Evolutionary conservation across 2,888 invertebrate genomes (phyloP).

Genomic region (Hylaea fasciaria): DNA sequence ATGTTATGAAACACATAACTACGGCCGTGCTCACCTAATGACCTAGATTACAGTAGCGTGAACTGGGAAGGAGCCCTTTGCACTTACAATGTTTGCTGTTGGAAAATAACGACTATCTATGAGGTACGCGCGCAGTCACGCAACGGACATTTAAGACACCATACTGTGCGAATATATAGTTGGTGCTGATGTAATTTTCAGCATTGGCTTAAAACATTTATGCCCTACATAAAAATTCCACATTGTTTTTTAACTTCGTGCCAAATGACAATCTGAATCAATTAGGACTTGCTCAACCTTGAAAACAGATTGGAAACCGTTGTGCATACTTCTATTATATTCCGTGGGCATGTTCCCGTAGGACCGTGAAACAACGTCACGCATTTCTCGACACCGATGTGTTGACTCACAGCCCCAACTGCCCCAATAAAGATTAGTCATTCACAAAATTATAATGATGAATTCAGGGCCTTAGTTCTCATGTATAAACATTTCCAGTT

Average conservation of each 20-base stretch:
- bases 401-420: conserved; percentile 70
- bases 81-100: conserved; percentile 62
- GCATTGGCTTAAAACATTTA: conserved; percentile 3
- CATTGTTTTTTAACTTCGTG: conserved; percentile 46
- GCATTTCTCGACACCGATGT: conserved; percentile 57
- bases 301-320: conserved; percentile 51
- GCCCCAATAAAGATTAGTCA: conserved; percentile 70
- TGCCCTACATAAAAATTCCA: conserved; percentile 8
- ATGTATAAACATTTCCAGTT: conserved; percentile 39
- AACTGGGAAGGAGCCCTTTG: conserved; percentile 62
- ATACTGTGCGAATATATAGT: background rate
- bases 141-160: conserved; percentile 7
- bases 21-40: conserved; percentile 54
- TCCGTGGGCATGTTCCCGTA: conserved; percentile 43
- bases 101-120: conserved; percentile 51
- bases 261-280: conserved; percentile 55
- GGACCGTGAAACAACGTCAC: conserved; percentile 62
- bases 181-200: background rate
- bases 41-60: conserved; percentile 65
- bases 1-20: conserved; percentile 21
- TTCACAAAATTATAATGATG: conserved; percentile 66
- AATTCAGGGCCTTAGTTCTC: conserved; percentile 54
- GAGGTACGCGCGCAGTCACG: conserved; percentile 13
- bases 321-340: conserved; percentile 43
- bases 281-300: conserved; percentile 51